phyloP scores from a whole-genome alignment of 2,113 vertebrate genomes.

The Toxostoma redivivum region DNA sequence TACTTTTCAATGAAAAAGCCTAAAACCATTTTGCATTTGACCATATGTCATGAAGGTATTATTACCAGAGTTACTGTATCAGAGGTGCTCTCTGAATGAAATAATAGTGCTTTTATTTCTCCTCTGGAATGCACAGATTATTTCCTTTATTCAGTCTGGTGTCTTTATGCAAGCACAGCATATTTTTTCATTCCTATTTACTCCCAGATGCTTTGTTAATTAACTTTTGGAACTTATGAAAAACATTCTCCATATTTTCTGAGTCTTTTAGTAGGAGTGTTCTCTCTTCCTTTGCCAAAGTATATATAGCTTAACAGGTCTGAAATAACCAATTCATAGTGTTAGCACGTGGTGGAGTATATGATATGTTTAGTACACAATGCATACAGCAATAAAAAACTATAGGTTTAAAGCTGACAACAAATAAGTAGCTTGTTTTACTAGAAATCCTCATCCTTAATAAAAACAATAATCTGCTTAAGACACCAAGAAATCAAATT shows the following conservation, averaged over 20 bases:
- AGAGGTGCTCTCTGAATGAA: not conserved
- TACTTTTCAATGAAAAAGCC: not conserved
- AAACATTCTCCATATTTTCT: not conserved
- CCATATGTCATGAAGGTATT: not conserved
- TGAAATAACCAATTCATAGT: not conserved
- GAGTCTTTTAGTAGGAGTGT: not conserved
- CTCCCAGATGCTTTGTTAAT: conserved; percentile 23
- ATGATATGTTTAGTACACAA: not conserved
- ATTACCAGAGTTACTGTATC: not conserved
- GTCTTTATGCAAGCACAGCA: not conserved
- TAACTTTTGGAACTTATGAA: not conserved
- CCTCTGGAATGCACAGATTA: not conserved
- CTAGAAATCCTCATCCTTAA: not conserved
- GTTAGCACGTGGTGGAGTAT: not conserved
- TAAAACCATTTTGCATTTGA: not conserved
- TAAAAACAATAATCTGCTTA: not conserved
- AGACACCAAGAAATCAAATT: not conserved
- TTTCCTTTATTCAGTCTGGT: not conserved
- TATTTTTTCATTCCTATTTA: not conserved
- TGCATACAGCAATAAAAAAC: not conserved
- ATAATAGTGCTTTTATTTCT: not conserved
- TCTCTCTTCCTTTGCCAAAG: not conserved
- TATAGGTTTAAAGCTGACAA: not conserved
- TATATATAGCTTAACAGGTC: not conserved
- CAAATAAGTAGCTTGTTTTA: not conserved